phyloP scores from a whole-genome alignment of 2,797 vertebrate species.

The Myotis vivesi region DNA sequence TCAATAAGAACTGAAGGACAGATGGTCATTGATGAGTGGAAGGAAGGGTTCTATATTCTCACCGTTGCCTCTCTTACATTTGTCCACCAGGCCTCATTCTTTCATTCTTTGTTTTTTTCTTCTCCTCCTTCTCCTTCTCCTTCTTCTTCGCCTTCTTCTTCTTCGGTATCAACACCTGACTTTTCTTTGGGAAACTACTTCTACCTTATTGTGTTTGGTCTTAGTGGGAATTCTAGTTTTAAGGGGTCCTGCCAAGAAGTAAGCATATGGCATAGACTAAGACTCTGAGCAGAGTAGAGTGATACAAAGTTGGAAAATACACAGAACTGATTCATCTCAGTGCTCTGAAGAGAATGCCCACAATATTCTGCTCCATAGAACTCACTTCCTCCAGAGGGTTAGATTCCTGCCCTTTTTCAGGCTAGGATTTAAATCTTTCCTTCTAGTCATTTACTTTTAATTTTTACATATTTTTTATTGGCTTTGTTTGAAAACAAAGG shows the following conservation, averaged over 20 bases:
- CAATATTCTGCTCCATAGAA: not conserved
- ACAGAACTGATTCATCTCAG: not conserved
- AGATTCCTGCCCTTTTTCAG: not conserved
- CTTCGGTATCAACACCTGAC: not conserved
- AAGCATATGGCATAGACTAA: not conserved
- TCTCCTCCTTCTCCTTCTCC: no score
- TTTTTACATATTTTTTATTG: constrained; percentile 1
- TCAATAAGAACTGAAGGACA: not conserved
- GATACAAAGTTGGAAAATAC: not conserved
- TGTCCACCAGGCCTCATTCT: not conserved
- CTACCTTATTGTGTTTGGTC: not conserved
- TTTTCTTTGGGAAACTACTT: not conserved
- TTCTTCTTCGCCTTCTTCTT: not conserved
- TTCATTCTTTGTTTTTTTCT: not conserved
- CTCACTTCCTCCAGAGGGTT: not conserved
- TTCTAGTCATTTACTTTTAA: constrained; percentile 14
- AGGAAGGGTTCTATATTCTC: not conserved
- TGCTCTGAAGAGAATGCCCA: not conserved
- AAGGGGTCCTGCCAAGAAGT: not conserved
- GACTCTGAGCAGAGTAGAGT: not conserved
- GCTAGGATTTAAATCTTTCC: not conserved
- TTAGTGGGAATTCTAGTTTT: not conserved
- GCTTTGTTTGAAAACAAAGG: not conserved
- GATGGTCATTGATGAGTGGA: not conserved
- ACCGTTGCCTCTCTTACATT: not conserved